Conservation (phyloP, 23 tunicate species). For the Ascidia mentula region DNA sequence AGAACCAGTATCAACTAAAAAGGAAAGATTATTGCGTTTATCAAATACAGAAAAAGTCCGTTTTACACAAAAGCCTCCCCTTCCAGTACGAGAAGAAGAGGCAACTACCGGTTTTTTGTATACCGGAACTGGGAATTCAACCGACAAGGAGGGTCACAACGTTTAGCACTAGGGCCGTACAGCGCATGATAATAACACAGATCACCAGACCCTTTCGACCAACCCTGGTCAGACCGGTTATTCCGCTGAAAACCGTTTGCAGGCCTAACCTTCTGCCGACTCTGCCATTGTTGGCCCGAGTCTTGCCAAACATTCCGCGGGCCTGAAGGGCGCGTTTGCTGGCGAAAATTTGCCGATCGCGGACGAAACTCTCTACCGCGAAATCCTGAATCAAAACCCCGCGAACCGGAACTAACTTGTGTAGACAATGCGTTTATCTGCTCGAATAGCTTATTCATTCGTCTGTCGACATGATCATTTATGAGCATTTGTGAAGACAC, state of each 20-base stretch:
- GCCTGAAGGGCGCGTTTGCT: background rate
- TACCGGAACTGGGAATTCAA: background rate
- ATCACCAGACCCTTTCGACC: background rate
- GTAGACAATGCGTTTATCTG: background rate
- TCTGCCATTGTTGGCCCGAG: background rate
- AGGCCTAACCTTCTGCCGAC: background rate
- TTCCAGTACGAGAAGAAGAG: background rate
- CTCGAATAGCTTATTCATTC: background rate
- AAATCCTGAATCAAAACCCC: background rate
- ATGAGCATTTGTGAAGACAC: background rate
- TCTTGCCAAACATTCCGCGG: background rate
- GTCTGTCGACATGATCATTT: background rate
- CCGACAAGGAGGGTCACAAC: background rate
- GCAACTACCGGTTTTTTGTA: background rate
- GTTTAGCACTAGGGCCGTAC: background rate
- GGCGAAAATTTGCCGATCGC: background rate
- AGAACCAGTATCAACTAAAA: constrained; percentile 1
- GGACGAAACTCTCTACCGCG: background rate
- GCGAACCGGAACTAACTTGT: background rate
- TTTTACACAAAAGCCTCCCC: background rate
- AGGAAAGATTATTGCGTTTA: background rate
- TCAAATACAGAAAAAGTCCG: background rate
- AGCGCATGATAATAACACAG: background rate
- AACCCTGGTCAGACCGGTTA: background rate
- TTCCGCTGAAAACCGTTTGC: background rate